These are phyloP conservation scores for Fragum fragum DNA, from an alignment of 2,888 invertebrate genomes.

Conservation along the genomic window DNA sequence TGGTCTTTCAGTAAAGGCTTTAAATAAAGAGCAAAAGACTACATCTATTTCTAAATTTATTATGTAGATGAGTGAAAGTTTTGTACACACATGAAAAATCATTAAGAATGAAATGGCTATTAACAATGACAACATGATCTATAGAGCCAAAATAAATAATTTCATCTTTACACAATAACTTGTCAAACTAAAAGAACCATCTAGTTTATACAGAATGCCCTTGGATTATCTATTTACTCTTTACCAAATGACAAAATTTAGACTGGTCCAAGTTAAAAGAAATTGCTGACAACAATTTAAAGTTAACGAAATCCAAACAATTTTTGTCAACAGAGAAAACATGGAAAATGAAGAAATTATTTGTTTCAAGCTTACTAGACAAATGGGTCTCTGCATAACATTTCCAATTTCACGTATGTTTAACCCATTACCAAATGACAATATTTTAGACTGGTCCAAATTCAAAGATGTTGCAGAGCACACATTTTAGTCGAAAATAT, in stretches of 20 bases:
- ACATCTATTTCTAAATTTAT: conserved; percentile 22
- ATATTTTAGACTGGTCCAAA: too few species aligned
- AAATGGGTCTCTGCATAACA: too few species aligned
- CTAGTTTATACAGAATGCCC: neutral
- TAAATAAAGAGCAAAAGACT: too few species aligned
- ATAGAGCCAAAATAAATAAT: conserved; percentile 17
- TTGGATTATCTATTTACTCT: neutral
- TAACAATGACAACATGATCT: conserved; percentile 26
- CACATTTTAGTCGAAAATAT: too few species aligned
- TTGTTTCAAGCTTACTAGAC: too few species aligned
- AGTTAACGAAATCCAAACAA: too few species aligned
- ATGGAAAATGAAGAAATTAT: too few species aligned
- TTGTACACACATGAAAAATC: conserved; percentile 23
- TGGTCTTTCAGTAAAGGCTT: too few species aligned
- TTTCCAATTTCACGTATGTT: too few species aligned
- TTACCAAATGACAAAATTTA: neutral
- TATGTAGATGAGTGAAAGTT: conserved; percentile 10
- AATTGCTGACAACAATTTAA: neutral
- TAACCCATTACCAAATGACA: too few species aligned
- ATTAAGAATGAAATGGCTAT: conserved; percentile 17
- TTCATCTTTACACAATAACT: conserved; percentile 8
- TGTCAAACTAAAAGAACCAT: neutral
- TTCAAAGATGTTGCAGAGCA: too few species aligned
- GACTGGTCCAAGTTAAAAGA: neutral
- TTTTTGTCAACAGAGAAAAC: too few species aligned